These are phyloP conservation scores for Syrrhaptes paradoxus DNA, from an alignment of 2,113 vertebrate species.

Conservation along the genomic window DNA sequence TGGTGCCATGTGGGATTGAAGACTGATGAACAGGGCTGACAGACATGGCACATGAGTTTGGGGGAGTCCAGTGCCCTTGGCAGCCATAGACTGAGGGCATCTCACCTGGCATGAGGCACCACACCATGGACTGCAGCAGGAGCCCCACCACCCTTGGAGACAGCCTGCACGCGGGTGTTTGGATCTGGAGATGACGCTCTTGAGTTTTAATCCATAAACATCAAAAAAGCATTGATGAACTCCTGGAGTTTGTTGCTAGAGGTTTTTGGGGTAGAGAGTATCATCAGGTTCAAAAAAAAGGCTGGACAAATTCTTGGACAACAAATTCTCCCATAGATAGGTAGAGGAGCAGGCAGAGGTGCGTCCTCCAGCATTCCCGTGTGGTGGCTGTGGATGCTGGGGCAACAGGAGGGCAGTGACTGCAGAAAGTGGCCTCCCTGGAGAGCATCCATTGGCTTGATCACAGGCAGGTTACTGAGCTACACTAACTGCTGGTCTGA, in stretches of 20 bases:
- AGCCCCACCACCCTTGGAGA: fast-evolving
- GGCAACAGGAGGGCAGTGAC: fast-evolving
- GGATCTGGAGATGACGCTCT: not conserved
- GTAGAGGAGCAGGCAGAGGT: not conserved
- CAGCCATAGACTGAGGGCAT: not conserved
- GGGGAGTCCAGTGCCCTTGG: not conserved
- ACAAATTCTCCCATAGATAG: not conserved
- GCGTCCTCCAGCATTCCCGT: not conserved
- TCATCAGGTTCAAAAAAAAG: not conserved
- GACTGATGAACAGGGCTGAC: not conserved
- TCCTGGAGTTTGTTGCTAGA: not conserved
- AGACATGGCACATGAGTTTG: fast-evolving
- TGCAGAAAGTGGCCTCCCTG: not conserved
- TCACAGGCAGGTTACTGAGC: not conserved
- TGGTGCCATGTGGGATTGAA: not conserved
- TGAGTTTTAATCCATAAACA: not conserved
- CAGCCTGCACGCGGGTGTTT: fast-evolving
- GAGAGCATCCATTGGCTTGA: not conserved
- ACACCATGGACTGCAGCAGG: fast-evolving
- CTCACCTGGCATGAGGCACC: not conserved
- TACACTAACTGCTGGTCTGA: not conserved
- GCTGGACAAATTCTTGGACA: fast-evolving
- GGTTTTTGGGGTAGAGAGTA: not conserved
- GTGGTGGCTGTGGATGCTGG: not conserved
- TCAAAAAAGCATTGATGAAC: not conserved